phyloP scores from a whole-genome alignment of 2,888 invertebrate species.

The Taenaris catops region DNA sequence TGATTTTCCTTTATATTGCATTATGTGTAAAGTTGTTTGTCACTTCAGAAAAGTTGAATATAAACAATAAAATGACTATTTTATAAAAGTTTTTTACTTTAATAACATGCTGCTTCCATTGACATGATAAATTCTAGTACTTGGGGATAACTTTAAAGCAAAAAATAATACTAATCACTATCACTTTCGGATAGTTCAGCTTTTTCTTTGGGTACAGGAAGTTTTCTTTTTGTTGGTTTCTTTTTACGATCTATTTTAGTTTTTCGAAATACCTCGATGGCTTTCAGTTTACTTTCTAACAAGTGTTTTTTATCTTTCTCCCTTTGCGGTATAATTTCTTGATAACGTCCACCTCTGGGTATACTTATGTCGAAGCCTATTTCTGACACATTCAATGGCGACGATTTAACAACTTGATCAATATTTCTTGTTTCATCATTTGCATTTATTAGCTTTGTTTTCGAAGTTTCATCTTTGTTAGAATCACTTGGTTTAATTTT shows the following conservation, averaged over 20 bases:
- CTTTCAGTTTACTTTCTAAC: conserved; percentile 85
- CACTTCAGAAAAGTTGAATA: conserved; percentile 51
- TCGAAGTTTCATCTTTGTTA: conserved; percentile 32
- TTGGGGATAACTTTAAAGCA: not conserved
- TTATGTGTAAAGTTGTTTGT: conserved; percentile 23
- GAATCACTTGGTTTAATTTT: conserved; percentile 12
- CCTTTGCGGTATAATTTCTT: conserved; percentile 86
- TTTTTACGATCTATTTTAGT: conserved; percentile 81
- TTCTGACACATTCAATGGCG: conserved; percentile 37
- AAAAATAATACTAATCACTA: conserved; percentile 58
- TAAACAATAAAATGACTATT: conserved; percentile 72
- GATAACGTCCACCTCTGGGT: conserved; percentile 54
- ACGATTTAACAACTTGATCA: conserved; percentile 42
- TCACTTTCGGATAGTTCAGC: conserved; percentile 85
- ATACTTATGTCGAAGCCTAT: conserved; percentile 46
- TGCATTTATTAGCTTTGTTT: conserved; percentile 26
- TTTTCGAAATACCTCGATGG: conserved; percentile 86
- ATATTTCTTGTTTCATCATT: conserved; percentile 34
- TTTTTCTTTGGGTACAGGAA: conserved; percentile 74
- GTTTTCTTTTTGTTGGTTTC: conserved; percentile 58
- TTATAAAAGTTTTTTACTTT: conserved; percentile 48
- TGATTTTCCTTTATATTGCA: conserved; percentile 13
- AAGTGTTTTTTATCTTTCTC: conserved; percentile 83
- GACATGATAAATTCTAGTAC: conserved; percentile 5
- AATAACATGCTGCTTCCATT: no score